Evolutionary conservation across 1,140 invertebrate species (phyloP), one percentile per base, ranked within the genome.

Genomic region (Heliconius melpomene): DNA sequence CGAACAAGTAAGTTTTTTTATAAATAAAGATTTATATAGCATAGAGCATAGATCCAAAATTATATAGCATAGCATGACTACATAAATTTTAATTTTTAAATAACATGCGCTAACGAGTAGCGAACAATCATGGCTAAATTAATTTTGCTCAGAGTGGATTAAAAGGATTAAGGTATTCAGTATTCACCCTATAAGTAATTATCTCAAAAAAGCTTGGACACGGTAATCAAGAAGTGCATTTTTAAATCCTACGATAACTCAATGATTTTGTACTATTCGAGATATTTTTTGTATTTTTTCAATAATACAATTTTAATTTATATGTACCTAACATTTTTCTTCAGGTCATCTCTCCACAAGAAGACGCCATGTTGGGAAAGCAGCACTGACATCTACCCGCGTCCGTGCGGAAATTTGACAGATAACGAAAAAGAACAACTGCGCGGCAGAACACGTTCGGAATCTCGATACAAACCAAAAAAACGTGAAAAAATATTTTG

Each of bases 301-400:
- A 29, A 26, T 26, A 60, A 60, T 26, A 60, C 2, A 60, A 1
- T n/a, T 16, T 16, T 60, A 26, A 23, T n/a, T 9, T 3, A 29
- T 38, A 40, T 38, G 36, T 38, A n/a, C n/a, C n/a, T n/a, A 72
- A 38, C 1, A 72, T 23, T 60, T 87, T 89, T 46, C 40, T 46
- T 38, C 86, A 95, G 94, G 80, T 82, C 92, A 81, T 90, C 91
- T 13, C 29, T 89, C 6, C 93, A 93, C 74, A 95, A 95, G 82
- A 95, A 95, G 74, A 95, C 95, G 0, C 96, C 96, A 6, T 97
- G 97, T 84, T 97, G 97, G 97, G 97, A 97, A 89, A 96, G 97
- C 79, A 97, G 96, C 75, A 96, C 96, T 0, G 97, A 97, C 88
- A 95, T 97, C 52, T 97, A 97, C 87, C 97, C 97, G 0, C 95